Base-by-base conservation (phyloP, 1,140 invertebrate genomes). In the Aphelenchoides avenae region DNA sequence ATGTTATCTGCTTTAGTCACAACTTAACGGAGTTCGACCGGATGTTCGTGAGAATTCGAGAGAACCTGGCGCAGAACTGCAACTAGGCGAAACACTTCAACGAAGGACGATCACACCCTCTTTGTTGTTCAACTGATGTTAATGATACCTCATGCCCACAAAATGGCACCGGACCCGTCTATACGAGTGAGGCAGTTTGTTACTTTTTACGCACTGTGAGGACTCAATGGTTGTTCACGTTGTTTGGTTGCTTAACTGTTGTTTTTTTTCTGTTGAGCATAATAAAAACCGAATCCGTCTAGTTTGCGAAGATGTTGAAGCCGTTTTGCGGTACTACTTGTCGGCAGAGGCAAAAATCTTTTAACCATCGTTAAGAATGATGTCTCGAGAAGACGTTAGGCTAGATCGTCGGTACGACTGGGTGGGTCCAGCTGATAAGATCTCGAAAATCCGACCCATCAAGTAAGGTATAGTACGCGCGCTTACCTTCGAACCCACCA, bases 351-450 rank as follows among this genome's bases (percentile, higher is more conserved):
- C 34, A 18, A 13, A 18, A 36, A 18, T n/a, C n/a, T n/a, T n/a
- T n/a, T n/a, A n/a, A n/a, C n/a, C n/a, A n/a, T n/a, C n/a, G n/a
- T n/a, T n/a, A n/a, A n/a, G n/a, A n/a, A n/a, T n/a, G n/a, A n/a
- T n/a, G n/a, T n/a, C n/a, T n/a, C 34, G 29, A 44, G 42, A 57
- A 27, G 13, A 13, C 53, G 29, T 34, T 7, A 13, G 57, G 33
- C 15, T 72, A 44, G 70, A 73, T 52, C 36, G 44, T 3, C 50
- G 71, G 36, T 73, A 57, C 47, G 71, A 73, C 37, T 73, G 70
- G 70, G 71, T 73, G 39, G 70, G 71, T 29, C 70, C 70, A 5
- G 61, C 71, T 33, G 68, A 73, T 53, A 22, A 63, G 33, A 22
- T 62, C 9, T 71, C 71, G 15, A 67, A 66, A 44, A 71, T 71